A percentile compares a stretch with the other conserved stretches of the same genome.
Conservation (phyloP, 2,888 invertebrate genomes). For the Phania funesta region DNA sequence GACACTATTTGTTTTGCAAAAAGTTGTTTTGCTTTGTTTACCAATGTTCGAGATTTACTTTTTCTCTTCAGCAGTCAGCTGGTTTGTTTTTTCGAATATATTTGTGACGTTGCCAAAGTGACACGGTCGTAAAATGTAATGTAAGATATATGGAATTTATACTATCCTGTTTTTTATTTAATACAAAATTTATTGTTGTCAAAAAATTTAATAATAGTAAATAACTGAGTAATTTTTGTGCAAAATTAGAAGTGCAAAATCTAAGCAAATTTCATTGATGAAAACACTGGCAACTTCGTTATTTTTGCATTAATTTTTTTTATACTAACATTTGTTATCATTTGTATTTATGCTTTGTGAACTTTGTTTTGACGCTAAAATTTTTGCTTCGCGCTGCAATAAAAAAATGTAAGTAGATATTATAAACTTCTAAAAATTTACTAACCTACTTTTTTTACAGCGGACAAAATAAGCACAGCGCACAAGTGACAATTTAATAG, state of each 20-base stretch:
- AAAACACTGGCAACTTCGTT: background rate
- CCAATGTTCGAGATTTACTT: background rate
- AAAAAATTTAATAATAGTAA: too few relatives aligned
- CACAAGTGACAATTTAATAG: constrained; percentile 71
- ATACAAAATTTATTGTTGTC: too few relatives aligned
- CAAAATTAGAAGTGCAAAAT: too few relatives aligned
- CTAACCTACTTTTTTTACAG: constrained; percentile 49
- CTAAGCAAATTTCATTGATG: too few relatives aligned
- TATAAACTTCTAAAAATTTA: background rate
- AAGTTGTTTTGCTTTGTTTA: background rate
- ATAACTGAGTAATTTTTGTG: too few relatives aligned
- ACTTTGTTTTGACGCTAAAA: background rate
- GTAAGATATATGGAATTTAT: too few relatives aligned
- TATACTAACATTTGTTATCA: background rate
- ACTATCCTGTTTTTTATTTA: too few relatives aligned
- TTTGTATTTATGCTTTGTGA: background rate
- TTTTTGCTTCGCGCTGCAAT: background rate
- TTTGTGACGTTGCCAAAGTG: background rate
- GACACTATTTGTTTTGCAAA: background rate
- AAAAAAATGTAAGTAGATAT: constrained; percentile 1
- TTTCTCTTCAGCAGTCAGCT: background rate
- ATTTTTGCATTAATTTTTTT: background rate
- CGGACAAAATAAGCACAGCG: constrained; percentile 72
- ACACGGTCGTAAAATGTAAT: too few relatives aligned
- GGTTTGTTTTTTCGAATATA: background rate